These are phyloP conservation scores for Acronicta psi DNA, from an alignment of 2,888 invertebrate species.

Conservation along the genomic window DNA sequence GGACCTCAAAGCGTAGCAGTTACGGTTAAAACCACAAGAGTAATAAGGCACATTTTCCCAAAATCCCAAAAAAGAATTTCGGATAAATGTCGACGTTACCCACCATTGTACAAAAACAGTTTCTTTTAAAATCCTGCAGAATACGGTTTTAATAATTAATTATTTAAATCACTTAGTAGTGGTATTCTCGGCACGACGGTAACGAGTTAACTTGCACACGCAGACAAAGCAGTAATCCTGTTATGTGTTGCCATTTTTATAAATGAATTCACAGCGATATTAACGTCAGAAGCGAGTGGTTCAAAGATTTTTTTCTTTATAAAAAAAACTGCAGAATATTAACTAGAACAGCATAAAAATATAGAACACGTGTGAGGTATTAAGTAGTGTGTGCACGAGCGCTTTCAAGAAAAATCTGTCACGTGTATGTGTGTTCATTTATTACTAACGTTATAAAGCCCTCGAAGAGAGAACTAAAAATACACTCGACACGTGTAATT, in stretches of 20 bases:
- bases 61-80: too few relatives aligned
- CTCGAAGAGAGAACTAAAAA: too few relatives aligned
- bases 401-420: too few relatives aligned
- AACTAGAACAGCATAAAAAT: not conserved
- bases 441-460: too few relatives aligned
- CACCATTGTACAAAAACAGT: not conserved
- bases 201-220: conserved; percentile 13
- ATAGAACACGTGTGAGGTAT: not conserved
- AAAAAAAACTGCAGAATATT: conserved; percentile 1
- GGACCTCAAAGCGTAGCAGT: too few relatives aligned
- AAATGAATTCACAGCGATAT: conserved; percentile 35
- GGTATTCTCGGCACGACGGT: conserved; percentile 15
- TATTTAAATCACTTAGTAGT: conserved; percentile 18
- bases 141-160: not conserved
- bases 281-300: conserved; percentile 16
- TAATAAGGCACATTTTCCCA: too few relatives aligned
- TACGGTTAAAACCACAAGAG: too few relatives aligned
- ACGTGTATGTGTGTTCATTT: too few relatives aligned
- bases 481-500: too few relatives aligned
- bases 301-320: conserved; percentile 8
- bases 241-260: conserved; percentile 39
- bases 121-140: not conserved
- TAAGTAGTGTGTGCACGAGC: too few relatives aligned
- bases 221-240: conserved; percentile 31
- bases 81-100: too few relatives aligned